phyloP scores from a whole-genome alignment of 2,888 invertebrate genomes.

The Eupithecia dodoneata region DNA sequence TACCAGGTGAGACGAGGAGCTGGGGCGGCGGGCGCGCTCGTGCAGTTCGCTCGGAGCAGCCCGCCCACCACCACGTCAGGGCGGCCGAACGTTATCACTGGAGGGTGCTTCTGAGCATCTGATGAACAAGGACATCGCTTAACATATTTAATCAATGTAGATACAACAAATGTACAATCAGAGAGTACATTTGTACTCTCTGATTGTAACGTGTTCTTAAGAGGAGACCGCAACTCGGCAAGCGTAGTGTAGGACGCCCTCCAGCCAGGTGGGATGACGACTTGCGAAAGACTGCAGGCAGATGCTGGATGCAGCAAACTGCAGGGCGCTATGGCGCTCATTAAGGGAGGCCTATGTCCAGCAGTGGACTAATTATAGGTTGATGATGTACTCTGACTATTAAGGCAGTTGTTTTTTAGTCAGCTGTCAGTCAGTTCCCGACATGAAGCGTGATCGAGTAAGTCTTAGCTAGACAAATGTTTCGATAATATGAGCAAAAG shows the following conservation, averaged over 20 bases:
- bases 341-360: too few relatives aligned
- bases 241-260: too few relatives aligned
- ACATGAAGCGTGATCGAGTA: neutral
- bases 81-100: conserved; percentile 88
- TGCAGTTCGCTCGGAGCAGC: conserved; percentile 89
- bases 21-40: conserved; percentile 89
- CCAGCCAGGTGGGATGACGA: too few relatives aligned
- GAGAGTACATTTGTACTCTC: too few relatives aligned
- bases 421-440: neutral
- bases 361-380: too few relatives aligned
- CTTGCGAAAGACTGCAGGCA: too few relatives aligned
- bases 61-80: conserved; percentile 89
- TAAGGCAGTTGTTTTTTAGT: neutral
- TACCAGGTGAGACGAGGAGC: conserved; percentile 90
- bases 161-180: too few relatives aligned
- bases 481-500: neutral
- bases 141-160: neutral
- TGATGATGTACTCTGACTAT: too few relatives aligned
- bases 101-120: conserved; percentile 88
- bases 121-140: conserved; percentile 1
- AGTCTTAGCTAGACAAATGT: neutral
- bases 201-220: too few relatives aligned
- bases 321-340: too few relatives aligned
- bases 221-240: too few relatives aligned
- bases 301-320: too few relatives aligned